Evolutionary conservation across 1,140 invertebrate genomes (phyloP), one percentile per base, ranked within the genome.

Genomic region (Schlechtendalia chinensis): DNA sequence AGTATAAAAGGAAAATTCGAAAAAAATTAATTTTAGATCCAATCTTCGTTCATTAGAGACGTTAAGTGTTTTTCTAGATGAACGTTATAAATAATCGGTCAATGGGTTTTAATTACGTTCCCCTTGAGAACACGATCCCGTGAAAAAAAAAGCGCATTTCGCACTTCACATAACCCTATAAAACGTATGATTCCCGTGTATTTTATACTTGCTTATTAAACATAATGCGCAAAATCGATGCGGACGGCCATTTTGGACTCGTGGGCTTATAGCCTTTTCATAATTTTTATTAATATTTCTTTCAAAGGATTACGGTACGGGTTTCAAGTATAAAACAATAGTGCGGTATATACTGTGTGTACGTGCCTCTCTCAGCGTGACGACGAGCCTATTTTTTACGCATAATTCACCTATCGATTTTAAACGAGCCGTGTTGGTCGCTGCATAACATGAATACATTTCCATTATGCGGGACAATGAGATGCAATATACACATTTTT

Each of bases 181-280:
- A 56, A 12, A 14, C 17, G 17, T 1, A 10, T 32, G 6, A 19
- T 17, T 45, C 12, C 19, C 11, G 16, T 63, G 29, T 29, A 63
- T 22, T 1, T n/a, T 69, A 69, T 69, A 24, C 5, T n/a, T 14
- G 47, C 29, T 22, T 32, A 29, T 39, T 50, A 50, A n/a, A 29
- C 50, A 29, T 72, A 54, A 71, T 19, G n/a, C 47, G 45, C 53
- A 71, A 71, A 71, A 71, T 71, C 69, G 69, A 72, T 54, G 50
- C 50, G 29, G 16, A 19, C 47, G 47, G 69, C n/a, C 24, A 54
- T 72, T 19, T 24, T 24, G 16, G 12, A 16, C 29, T 12, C 24
- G n/a, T n/a, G n/a, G n/a, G 14, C 29, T 22, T 47, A 47, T 69
- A 17, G 65, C 0, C 29, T 63, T 63, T 63, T 63, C 32, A 27